Base-by-base conservation (phyloP, 2,113 vertebrate species). In the Gopherus evgoodei region DNA sequence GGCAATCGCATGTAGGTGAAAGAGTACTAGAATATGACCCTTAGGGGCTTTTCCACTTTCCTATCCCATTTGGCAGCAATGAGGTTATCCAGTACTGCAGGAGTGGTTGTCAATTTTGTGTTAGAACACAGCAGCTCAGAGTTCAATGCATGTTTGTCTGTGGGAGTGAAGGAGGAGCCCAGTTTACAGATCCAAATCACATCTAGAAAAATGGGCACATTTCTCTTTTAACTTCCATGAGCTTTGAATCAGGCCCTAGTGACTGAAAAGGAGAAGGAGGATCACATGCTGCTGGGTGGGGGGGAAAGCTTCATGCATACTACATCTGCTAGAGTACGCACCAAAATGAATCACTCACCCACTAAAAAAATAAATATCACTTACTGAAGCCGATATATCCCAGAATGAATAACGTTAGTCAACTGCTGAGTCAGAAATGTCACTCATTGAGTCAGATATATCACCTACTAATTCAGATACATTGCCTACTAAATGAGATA, bases 381-480 rank as follows among this genome's bases (percentile, higher is more conserved):
- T 35, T 44, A 4, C 1, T 83, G 78, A 87, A 62, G 59, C 89
- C 86, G 89, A 81, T 86, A 29, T n/a, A 96, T 86, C 83, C 57
- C n/a, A 89, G 75, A 89, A 87, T 72, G 72, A 95, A 69, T 88
- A 88, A 95, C 8, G 1, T 25, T 93, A 86, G 44, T 93, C 92
- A 80, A 25, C 57, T 91, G 79, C 93, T 35, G 35, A 94, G 93
- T 94, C 94, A 91, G 89, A 76, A 78, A 62, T 83, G 84, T 47
- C 85, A 88, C 87, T 89, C 90, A 95, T 31, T 90, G 17, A 44
- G n/a, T 84, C 85, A 94, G 57, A 96, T 91, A 38, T 47, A 95
- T 86, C 89, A 76, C 86, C 95, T 47, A 88, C 57, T 91, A 81
- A 90, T 87, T 94, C 92, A 95, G 89, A 93, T n/a, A 54, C 72